These are phyloP conservation scores for Anthoptus insignis DNA, from an alignment of 2,888 invertebrate species.

Conservation along the genomic window DNA sequence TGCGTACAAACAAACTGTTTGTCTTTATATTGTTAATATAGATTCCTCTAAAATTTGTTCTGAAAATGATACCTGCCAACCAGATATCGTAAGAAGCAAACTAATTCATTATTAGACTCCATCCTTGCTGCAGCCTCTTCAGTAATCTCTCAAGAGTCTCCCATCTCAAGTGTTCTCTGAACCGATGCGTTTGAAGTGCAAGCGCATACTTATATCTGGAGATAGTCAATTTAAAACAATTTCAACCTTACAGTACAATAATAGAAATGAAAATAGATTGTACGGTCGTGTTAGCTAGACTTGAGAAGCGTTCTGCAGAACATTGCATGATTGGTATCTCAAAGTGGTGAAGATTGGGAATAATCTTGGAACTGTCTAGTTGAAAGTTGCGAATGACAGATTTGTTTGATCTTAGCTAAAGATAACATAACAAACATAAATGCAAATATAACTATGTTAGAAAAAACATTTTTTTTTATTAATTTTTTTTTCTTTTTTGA, in stretches of 20 bases:
- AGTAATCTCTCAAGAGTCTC: slow-evolving; percentile 47
- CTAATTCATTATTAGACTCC: slow-evolving; percentile 15
- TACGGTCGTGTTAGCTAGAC: neutral
- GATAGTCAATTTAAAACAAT: slow-evolving; percentile 7
- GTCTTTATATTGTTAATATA: no score
- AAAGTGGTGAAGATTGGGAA: no score
- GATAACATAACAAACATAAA: no score
- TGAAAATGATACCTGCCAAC: neutral
- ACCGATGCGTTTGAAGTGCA: slow-evolving; percentile 47
- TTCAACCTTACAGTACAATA: slow-evolving; percentile 10
- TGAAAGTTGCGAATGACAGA: no score
- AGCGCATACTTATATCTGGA: slow-evolving; percentile 22
- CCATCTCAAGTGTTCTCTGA: slow-evolving; percentile 50
- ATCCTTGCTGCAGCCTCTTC: slow-evolving; percentile 36
- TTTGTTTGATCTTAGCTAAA: no score
- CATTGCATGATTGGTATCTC: neutral
- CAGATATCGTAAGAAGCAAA: neutral
- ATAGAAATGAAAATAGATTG: slow-evolving; percentile 17
- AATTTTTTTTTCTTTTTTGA: no score
- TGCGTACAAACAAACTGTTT: no score
- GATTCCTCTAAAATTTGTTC: no score
- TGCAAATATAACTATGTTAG: no score
- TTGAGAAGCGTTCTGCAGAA: slow-evolving; percentile 1
- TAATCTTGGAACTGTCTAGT: no score
- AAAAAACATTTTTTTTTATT: no score